These are phyloP conservation scores for Anoura caudifer DNA, from an alignment of 2,113 vertebrate genomes.

Conservation along the genomic window DNA sequence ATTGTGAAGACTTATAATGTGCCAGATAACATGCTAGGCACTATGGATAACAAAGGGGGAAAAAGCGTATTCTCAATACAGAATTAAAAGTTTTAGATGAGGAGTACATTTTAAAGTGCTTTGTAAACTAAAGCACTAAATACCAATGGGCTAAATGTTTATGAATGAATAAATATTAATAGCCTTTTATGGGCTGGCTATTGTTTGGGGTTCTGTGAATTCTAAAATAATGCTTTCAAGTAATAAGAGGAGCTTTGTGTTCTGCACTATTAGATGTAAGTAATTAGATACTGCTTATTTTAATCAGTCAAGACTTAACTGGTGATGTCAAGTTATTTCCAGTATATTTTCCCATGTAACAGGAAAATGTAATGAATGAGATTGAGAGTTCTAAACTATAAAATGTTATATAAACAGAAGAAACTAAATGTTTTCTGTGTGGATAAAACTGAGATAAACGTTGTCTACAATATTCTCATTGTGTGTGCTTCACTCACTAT, in stretches of 20 bases:
- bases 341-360: not conserved
- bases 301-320: not conserved
- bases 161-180: constrained; percentile 26
- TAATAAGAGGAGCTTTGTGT: not conserved
- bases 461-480: constrained; percentile 19
- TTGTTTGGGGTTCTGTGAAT: not conserved
- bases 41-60: not conserved
- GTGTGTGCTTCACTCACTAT: not conserved
- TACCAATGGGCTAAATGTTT: not conserved
- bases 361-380: not conserved
- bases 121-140: constrained; percentile 34
- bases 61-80: not conserved
- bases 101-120: constrained; percentile 9
- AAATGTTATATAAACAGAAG: not conserved
- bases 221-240: not conserved
- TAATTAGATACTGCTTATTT: constrained; percentile 19
- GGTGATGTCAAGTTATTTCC: not conserved
- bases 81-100: constrained; percentile 27
- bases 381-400: not conserved
- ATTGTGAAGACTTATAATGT: not conserved
- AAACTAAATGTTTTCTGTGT: not conserved
- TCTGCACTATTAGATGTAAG: not conserved
- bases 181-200: not conserved
- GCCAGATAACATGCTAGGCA: not conserved
- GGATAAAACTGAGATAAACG: not conserved